These are phyloP conservation scores for Gnatocerus cornutus DNA, from an alignment of 2,888 invertebrate genomes.

Conservation along the genomic window DNA sequence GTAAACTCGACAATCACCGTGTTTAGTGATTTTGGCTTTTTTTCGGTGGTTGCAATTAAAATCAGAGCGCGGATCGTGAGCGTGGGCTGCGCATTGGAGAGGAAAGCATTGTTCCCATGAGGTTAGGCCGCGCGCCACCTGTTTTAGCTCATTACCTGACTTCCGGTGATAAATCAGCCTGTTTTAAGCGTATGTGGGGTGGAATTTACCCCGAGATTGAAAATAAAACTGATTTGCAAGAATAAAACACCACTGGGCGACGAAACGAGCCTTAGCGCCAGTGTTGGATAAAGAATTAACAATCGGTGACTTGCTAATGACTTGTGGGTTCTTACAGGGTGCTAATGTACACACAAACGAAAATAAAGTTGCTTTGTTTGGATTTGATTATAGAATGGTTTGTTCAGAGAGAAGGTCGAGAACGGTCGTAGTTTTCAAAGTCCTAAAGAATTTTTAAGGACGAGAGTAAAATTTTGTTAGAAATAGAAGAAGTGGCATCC, in stretches of 20 bases:
- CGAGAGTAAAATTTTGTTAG: too few species aligned
- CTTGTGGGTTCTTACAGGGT: constrained; percentile 13
- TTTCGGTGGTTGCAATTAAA: constrained; percentile 41
- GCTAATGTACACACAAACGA: constrained; percentile 15
- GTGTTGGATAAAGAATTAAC: constrained; percentile 2
- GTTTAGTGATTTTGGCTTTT: not conserved
- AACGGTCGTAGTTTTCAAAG: too few species aligned
- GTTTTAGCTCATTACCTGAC: constrained; percentile 68
- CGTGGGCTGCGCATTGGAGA: constrained; percentile 42
- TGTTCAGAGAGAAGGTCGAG: too few species aligned
- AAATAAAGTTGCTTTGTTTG: constrained; percentile 22
- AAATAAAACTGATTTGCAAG: constrained; percentile 5
- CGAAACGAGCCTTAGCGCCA: not conserved
- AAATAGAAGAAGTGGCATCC: too few species aligned
- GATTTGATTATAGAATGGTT: constrained; percentile 2
- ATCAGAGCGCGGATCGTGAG: constrained; percentile 39
- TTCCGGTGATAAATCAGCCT: constrained; percentile 70
- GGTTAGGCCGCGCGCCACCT: constrained; percentile 65
- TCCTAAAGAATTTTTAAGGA: too few species aligned
- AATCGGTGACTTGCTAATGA: constrained; percentile 15
- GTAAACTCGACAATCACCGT: too few species aligned
- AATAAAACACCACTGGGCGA: not conserved
- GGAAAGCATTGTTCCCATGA: constrained; percentile 58
- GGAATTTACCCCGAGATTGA: constrained; percentile 25
- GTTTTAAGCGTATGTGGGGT: constrained; percentile 52